phyloP scores from a whole-genome alignment of 2,113 vertebrate genomes.

The Halcyon malimbica region DNA sequence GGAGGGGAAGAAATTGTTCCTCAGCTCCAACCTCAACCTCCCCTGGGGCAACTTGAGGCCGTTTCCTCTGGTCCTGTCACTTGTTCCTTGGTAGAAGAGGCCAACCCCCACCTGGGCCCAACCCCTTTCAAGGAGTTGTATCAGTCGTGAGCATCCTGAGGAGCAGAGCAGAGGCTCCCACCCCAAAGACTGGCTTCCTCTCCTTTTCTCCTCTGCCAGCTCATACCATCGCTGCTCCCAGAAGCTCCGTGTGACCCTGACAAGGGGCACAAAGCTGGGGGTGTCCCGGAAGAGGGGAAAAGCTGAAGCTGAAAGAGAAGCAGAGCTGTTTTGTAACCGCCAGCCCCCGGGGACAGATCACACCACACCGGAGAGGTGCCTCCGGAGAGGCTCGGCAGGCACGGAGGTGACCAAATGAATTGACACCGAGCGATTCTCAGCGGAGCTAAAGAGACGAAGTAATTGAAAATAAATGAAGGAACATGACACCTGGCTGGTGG shows the following conservation, averaged over 20 bases:
- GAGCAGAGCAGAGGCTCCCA: not conserved
- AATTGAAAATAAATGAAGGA: slow-evolving; percentile 72
- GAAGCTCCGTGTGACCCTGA: not conserved
- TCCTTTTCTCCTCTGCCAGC: not conserved
- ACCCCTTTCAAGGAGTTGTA: not conserved
- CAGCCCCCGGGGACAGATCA: not conserved
- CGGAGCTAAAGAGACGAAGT: not conserved
- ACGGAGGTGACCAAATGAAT: slow-evolving; percentile 39
- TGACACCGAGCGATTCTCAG: slow-evolving; percentile 21
- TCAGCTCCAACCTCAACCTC: not conserved
- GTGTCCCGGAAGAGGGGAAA: not conserved
- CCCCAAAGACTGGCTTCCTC: fast-evolving
- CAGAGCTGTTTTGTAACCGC: slow-evolving; percentile 38
- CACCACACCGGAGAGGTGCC: not conserved
- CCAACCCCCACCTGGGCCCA: not conserved
- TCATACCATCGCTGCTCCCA: not conserved
- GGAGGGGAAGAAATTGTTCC: not conserved
- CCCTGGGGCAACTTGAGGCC: not conserved
- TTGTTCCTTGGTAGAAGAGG: not conserved
- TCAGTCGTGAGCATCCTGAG: fast-evolving
- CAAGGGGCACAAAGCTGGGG: not conserved
- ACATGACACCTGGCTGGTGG: slow-evolving; percentile 60
- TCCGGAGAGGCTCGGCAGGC: not conserved
- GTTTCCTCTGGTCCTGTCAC: not conserved
- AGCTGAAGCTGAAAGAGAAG: not conserved